These are phyloP conservation scores for Linurgus olivaceus DNA, from an alignment of 2,797 vertebrate species.

Conservation along the genomic window DNA sequence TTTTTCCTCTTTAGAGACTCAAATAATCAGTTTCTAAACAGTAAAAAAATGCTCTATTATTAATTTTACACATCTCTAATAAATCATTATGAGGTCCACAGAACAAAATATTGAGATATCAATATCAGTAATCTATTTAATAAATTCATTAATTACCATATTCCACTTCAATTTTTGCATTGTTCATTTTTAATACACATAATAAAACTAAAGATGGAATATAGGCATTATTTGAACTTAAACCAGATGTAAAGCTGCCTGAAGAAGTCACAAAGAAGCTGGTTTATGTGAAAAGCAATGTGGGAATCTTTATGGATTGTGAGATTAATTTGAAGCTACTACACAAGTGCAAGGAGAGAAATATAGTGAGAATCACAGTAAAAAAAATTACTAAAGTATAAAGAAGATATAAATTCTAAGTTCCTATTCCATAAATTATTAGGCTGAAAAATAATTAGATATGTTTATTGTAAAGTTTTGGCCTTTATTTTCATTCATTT, in stretches of 20 bases:
- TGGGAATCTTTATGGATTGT: neutral
- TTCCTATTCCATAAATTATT: neutral
- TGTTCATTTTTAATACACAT: neutral
- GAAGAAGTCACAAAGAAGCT: neutral
- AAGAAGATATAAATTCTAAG: neutral
- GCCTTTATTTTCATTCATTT: neutral
- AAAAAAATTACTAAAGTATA: neutral
- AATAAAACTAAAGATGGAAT: neutral
- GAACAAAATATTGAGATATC: neutral
- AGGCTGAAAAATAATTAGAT: neutral
- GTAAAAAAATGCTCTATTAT: neutral
- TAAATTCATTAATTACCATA: neutral
- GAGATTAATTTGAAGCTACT: neutral
- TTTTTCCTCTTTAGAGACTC: neutral
- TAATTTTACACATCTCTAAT: neutral
- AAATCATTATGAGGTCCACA: neutral
- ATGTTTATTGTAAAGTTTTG: neutral
- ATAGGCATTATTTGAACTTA: neutral
- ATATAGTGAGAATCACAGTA: neutral
- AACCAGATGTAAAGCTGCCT: neutral
- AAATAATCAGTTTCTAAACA: neutral
- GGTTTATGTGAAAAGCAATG: neutral
- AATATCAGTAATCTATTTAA: neutral
- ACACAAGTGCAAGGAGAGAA: neutral
- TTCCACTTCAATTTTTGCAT: neutral